Conservation (phyloP, 53 echinoderm and acorn worm species). For the Holothuria scabra region DNA sequence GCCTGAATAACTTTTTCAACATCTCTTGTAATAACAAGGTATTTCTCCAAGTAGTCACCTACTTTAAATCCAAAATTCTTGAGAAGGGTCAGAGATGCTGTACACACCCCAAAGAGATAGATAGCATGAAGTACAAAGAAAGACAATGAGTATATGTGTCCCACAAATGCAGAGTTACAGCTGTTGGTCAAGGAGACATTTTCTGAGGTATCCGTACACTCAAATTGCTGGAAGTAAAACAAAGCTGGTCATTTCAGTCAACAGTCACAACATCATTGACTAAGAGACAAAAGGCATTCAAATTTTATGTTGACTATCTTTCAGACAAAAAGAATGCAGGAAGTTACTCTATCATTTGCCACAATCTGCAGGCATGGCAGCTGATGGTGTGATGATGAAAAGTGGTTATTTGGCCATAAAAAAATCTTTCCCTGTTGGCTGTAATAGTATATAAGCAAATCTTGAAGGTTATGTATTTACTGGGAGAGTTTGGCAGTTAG, state of each 20-base stretch:
- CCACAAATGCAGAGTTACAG: conserved; percentile 50
- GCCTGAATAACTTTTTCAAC: conserved; percentile 91
- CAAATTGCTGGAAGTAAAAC: conserved; percentile 43
- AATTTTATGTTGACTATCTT: no score
- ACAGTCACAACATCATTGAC: no score
- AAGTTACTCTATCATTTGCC: no score
- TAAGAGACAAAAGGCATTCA: no score
- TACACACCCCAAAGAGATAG: conserved; percentile 82
- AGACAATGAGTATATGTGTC: conserved; percentile 58
- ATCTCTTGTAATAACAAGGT: conserved; percentile 81
- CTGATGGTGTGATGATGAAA: no score
- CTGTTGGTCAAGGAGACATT: not conserved
- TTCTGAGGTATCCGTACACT: conserved; percentile 30
- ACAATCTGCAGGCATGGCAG: no score
- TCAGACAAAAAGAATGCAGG: no score
- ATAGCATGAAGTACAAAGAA: conserved; percentile 80
- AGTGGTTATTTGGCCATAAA: no score
- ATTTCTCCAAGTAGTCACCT: conserved; percentile 84
- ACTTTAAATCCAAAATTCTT: conserved; percentile 80
- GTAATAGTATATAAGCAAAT: no score
- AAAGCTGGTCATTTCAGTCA: not conserved
- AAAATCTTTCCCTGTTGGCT: no score
- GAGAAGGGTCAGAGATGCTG: conserved; percentile 70
- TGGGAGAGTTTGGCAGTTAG: no score
- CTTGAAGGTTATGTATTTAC: no score